phyloP scores from a whole-genome alignment of 2,797 vertebrate species.

The Coregonus ussuriensis region DNA sequence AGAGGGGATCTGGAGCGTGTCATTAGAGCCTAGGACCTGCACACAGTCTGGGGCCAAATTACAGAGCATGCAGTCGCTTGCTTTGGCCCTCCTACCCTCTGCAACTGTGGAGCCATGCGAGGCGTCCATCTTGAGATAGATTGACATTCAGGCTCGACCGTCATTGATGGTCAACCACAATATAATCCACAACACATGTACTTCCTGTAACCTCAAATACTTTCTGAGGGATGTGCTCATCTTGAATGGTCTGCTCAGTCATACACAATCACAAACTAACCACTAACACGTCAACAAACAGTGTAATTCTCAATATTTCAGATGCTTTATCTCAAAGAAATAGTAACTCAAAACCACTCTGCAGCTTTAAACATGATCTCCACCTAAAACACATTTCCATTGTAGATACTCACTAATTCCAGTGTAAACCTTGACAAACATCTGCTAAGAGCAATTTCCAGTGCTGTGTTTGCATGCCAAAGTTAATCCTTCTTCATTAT shows the following conservation, averaged over 20 bases:
- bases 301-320: neutral
- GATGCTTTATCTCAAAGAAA: neutral
- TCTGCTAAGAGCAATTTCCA: slow-evolving; percentile 28
- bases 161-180: neutral
- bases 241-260: neutral
- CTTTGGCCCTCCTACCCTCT: slow-evolving; percentile 55
- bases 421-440: neutral
- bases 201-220: neutral
- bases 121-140: slow-evolving; percentile 44
- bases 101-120: slow-evolving; percentile 40
- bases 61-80: slow-evolving; percentile 49
- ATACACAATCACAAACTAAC: neutral
- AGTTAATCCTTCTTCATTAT: slow-evolving; percentile 56
- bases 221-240: neutral
- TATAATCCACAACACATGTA: neutral
- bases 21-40: slow-evolving; percentile 31
- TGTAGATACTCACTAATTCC: neutral
- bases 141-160: slow-evolving; percentile 18
- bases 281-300: too few relatives aligned
- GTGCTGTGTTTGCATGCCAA: slow-evolving; percentile 38
- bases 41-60: slow-evolving; percentile 62
- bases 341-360: neutral
- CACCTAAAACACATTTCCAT: neutral
- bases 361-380: neutral
- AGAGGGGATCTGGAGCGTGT: slow-evolving; percentile 14